These are phyloP conservation scores for Scleropages formosus DNA, from an alignment of 2,797 vertebrate species.

Conservation along the genomic window DNA sequence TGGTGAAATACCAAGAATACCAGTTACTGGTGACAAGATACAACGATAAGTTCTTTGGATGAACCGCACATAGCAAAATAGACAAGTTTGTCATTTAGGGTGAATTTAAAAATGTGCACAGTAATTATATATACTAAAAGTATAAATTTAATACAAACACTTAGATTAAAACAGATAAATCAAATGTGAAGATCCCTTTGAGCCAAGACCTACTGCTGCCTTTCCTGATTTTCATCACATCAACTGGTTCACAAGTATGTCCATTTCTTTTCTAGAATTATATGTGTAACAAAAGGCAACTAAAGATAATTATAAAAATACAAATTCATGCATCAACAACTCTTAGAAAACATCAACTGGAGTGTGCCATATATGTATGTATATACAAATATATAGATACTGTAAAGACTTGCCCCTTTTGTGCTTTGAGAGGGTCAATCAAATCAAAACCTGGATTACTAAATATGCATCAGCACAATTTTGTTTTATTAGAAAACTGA, in stretches of 20 bases:
- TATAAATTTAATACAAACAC: neutral
- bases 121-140: neutral
- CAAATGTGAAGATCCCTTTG: neutral
- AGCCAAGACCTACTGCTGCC: neutral
- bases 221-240: neutral
- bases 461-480: slow-evolving; percentile 4
- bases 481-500: neutral
- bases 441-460: slow-evolving; percentile 8
- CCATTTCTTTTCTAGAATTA: slow-evolving; percentile 12
- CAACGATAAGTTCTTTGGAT: slow-evolving; percentile 27
- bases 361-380: slow-evolving; percentile 34
- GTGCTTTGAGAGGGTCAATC: slow-evolving; percentile 15
- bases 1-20: neutral
- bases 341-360: slow-evolving; percentile 43
- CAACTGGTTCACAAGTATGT: slow-evolving; percentile 22
- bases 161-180: neutral
- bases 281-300: slow-evolving; percentile 16
- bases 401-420: slow-evolving; percentile 21
- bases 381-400: slow-evolving; percentile 35
- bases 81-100: slow-evolving; percentile 2
- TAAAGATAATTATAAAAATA: slow-evolving; percentile 27
- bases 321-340: slow-evolving; percentile 39
- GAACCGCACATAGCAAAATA: slow-evolving; percentile 24
- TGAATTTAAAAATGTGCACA: slow-evolving; percentile 23
- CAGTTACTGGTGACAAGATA: slow-evolving; percentile 2